Percentiles rank a stretch among this genome's conserved stretches.
Evolutionary conservation across 2,113 vertebrate genomes (phyloP).

Genomic region (Mohoua ochrocephala): DNA sequence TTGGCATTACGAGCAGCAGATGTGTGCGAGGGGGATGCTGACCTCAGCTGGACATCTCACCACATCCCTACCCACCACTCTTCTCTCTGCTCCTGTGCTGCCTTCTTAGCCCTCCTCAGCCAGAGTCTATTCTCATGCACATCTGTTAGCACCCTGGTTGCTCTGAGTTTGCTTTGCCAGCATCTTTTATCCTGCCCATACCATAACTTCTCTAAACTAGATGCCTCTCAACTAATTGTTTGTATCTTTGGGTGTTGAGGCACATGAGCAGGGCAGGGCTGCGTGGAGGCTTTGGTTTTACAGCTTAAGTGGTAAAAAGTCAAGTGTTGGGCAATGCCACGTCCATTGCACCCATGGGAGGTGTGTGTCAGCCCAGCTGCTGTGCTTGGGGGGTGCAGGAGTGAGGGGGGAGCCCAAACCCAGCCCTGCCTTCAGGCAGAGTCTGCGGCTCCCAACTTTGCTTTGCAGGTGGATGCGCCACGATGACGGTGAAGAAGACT

Average conservation of each 20-base stretch:
- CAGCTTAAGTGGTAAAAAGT: neutral
- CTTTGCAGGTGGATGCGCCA: slow-evolving; percentile 22
- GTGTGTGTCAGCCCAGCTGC: neutral
- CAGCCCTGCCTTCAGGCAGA: neutral
- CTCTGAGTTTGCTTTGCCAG: neutral
- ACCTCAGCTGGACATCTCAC: neutral
- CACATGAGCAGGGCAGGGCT: neutral
- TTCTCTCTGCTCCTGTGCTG: neutral
- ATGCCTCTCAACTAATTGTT: neutral
- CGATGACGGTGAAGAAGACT: slow-evolving; percentile 52
- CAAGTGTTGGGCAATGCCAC: neutral
- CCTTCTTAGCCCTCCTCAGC: neutral
- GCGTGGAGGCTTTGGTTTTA: neutral
- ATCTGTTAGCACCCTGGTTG: neutral
- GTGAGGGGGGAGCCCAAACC: neutral
- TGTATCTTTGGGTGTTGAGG: neutral
- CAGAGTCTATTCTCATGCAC: neutral
- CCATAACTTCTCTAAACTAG: neutral
- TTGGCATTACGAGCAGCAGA: accelerated
- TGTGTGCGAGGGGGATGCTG: neutral
- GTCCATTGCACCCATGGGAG: neutral
- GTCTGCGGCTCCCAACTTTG: neutral
- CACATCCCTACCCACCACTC: neutral
- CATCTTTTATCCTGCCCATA: neutral
- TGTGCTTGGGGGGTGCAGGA: accelerated